These are phyloP conservation scores for Equus przewalskii DNA, from an alignment of 2,113 vertebrate genomes.

Conservation along the genomic window DNA sequence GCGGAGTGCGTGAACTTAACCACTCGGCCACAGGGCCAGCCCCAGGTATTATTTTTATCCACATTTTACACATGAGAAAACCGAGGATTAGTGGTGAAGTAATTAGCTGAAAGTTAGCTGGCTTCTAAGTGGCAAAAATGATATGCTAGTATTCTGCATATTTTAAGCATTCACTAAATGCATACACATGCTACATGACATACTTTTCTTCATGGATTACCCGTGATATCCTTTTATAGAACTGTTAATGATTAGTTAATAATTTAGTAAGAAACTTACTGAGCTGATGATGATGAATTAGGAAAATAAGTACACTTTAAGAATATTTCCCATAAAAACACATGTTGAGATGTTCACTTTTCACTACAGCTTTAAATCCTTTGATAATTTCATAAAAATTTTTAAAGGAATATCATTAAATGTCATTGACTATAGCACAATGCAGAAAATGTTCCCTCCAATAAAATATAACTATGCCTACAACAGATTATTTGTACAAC, in stretches of 20 bases:
- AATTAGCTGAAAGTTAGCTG: not conserved
- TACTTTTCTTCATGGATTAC: not conserved
- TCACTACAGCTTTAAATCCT: not conserved
- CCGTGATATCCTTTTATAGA: not conserved
- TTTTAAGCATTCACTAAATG: not conserved
- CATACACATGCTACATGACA: not conserved
- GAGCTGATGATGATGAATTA: not conserved
- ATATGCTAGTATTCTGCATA: not conserved
- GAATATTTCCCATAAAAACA: constrained; percentile 44
- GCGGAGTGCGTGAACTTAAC: too few relatives aligned
- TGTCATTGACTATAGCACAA: constrained; percentile 25
- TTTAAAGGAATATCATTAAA: constrained; percentile 27
- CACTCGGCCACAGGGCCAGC: too few relatives aligned
- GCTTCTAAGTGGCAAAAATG: not conserved
- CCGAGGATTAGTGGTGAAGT: not conserved
- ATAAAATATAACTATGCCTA: constrained; percentile 47
- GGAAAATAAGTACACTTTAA: not conserved
- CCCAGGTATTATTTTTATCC: not conserved
- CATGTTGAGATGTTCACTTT: not conserved
- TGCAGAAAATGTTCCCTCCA: constrained; percentile 41
- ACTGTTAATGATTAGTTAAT: constrained; percentile 21
- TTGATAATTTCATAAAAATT: not conserved
- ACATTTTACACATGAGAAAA: constrained; percentile 33
- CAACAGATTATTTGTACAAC: constrained; percentile 59
- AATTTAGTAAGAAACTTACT: not conserved